Evolutionary conservation across 2,113 vertebrate genomes (phyloP), one percentile per base, ranked within the genome.

Genomic region (Microcebus murinus): DNA sequence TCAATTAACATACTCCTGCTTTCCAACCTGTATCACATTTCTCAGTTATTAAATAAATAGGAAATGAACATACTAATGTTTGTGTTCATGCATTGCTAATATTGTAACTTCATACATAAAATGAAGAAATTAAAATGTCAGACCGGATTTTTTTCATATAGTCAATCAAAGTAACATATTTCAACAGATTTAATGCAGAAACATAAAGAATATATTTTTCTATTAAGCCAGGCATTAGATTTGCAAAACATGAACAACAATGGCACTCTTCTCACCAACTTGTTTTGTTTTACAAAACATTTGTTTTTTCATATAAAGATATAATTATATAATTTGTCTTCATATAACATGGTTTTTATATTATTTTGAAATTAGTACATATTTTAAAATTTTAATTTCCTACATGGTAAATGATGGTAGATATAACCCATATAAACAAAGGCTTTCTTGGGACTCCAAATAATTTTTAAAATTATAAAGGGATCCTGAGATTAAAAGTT

Each of bases 291-390:
- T 68, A 81, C 4, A 45, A 65, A 76, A 48, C 20, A 74, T 36
- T 95, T 76, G 85, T 42, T 36, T 94, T 88, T 83, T 94, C 68
- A 87, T 90, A 36, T 57, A 81, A 70, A 34, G 48, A 52, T 63
- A 1, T 57, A 39, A 25, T 59, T 55, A 61, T 63, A 1, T 65
- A 39, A 55, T 36, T 86, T 94, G 0, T 73, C 23, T 86, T 93
- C 13, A 74, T 31, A 27, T 82, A 70, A 76, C 57, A 63, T 61
- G 14, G 13, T 65, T 88, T 86, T 89, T 42, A 59, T 73, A 14
- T 48, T 84, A 70, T 18, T 74, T 74, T 80, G 10, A 86, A 93
- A 76, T 65, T 74, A 74, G 34, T 83, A 8, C 12, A 39, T 77
- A 61, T 71, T 86, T 80, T 70, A 86, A 71, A 79, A 18, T 68